Evolutionary conservation across 2,888 invertebrate genomes (phyloP), one percentile per base, ranked within the genome.

Genomic region (Spisula solida): DNA sequence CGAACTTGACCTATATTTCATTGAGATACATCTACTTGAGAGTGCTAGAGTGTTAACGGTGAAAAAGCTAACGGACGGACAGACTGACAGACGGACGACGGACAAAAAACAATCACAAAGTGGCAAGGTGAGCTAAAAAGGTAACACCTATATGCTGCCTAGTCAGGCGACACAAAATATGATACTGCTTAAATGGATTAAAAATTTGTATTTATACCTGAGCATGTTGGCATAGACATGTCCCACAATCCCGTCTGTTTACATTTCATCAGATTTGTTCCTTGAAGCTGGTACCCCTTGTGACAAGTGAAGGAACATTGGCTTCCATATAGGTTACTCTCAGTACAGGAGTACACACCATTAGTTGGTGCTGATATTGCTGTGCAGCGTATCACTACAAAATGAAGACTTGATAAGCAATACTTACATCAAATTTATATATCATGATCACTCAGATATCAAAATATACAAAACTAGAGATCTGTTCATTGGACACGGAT

Each of bases 261-360:
- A 60, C 82, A 82, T 60, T 56, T 20, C 0, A 31, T 12, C 12
- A 16, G 2, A 1, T 14, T 2, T 0, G 34, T 0, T 8, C 82
- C 82, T 82, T 82, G 82, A 1, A 82, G 31, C 20, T 20, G 5
- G 34, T 60, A 82, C 18, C 82, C 82, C 34, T 34, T 12, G 60
- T 60, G 16, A n/a, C 82, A 82, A 2, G 41, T 31, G 47, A 34
- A 82, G 4, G 82, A 31, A 41, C 82, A 82, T n/a, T 82, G 82
- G 60, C 60, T 60, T 41, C 82, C 82, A 60, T 82, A 82, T 31
- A 82, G 29, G 12, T 41, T 16, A 41, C 60, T 56, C 29, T 20
- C 16, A n/a, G 41, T 60, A 82, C 82, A 82, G 5, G 25, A 14
- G 41, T 82, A 82, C 4, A 56, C 18, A 56, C 82, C 82, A 41